Evolutionary conservation across 2,888 invertebrate genomes (phyloP), one percentile per base, ranked within the genome.

Genomic region (Hylaea fasciaria): DNA sequence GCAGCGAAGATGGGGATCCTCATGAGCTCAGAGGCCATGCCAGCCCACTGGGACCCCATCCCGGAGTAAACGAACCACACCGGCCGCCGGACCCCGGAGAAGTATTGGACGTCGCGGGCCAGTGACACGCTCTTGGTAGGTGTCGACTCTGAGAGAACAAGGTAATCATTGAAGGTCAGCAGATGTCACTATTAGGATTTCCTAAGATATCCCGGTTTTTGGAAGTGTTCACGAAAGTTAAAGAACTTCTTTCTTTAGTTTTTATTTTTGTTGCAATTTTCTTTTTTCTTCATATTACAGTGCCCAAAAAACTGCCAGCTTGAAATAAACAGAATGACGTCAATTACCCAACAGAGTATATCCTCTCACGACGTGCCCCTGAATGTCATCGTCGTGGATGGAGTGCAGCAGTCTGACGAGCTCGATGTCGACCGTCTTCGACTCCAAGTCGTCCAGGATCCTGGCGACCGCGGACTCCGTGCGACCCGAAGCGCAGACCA

Each of bases 31-130:
- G 93, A 88, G 3, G 96, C 98, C 97, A 98, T 97, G 66, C 95
- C 95, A 11, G 94, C 88, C 97, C 97, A 98, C 77, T 97, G 97
- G 0, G 96, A 95, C 0, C 97, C 97, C 97, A 98, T 96, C 35
- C 98, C 98, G 53, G 98, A 96, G 89, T 97, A 98, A 43, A 98
- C 95, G 87, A 96, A 98, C 94, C 97, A 97, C 0, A 98, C 91
- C 0, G 97, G 96, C 0, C 95, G 93, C 54, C 93, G 93, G 0
- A 93, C 88, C 0, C 94, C 95, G 0, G 94, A 92, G 78, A 93
- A 94, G 81, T 95, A 94, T 69, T 94, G 92, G 22, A 94, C 83
- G 39, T 94, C 93, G 40, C 92, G 92, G 0, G 86, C 76, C 0
- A 93, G 65, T 0, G 89, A 81, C 1, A 88, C 78, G 8, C 81